Base-by-base conservation (phyloP, 2,888 invertebrate genomes). In the Eupithecia tripunctaria region DNA sequence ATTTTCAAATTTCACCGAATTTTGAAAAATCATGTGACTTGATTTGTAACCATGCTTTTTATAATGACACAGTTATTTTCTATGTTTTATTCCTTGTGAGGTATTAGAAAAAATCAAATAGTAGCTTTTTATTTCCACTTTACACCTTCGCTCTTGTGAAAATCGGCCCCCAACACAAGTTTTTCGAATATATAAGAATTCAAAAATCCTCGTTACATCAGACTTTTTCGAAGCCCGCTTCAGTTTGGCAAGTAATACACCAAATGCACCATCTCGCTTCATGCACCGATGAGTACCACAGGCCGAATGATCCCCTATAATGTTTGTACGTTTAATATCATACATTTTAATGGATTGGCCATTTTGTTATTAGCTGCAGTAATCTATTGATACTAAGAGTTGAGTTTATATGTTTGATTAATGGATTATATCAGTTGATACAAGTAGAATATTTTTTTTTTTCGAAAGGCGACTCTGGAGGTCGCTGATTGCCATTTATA, bases 261-360 rank as follows among this genome's bases (percentile, higher is more conserved):
- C 83, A 87, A 90, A 89, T 90, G 89, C 86, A 84, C 82, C 83
- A 81, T 73, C 84, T 86, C 82, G 84, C 82, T 81, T 90, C 88
- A 91, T 91, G 92, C 91, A 86, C 86, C 88, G 88, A 72, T 89
- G 89, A 82, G 73, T 83, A 74, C 79, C 81, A 84, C 84, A 81
- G 81, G 81, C 81, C 83, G 81, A 86, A 86, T 88, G 87, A 89
- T 87, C 87, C 86, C 85, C 81, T 79, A 78, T 10, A 63, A 41
- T 38, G 64, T 68, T 65, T 76, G 76, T 80, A 86, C 88, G 86
- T 90, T 88, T 87, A 87, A 89, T 88, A 86, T 86, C 82, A 84
- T 86, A 86, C 88, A 89, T 89, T 89, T 88, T 92, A 94, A 94
- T 94, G 94, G 92, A 93, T 93, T 93, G 90, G 84, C 89, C 87